Base-by-base conservation (phyloP, 2,113 vertebrate genomes). In the Lampris incognitus region DNA sequence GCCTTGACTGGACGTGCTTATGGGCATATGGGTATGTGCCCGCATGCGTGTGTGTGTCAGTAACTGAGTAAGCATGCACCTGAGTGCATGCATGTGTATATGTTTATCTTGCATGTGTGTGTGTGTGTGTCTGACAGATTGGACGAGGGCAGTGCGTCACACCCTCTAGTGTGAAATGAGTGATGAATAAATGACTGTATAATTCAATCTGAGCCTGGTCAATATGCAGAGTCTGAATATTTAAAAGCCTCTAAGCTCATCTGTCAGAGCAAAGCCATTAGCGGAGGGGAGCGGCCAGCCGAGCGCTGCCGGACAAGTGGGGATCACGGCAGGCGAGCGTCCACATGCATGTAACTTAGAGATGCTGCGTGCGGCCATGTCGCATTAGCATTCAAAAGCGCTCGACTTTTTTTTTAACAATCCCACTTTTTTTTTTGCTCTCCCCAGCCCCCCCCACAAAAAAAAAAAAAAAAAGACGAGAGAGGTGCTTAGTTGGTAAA, bases 111-210 rank as follows among this genome's bases (percentile, higher is more conserved):
- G 6, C 39, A 6, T 39, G 37, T 59, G 57, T 59, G 36, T 59
- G 39, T 84, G 75, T 83, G 83, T 50, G 69, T 78, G 82, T 84
- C 83, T 85, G 85, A 79, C 82, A 89, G 78, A 81, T 81, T 82
- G 80, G 69, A 81, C 61, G 41, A 90, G 86, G 85, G 79, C 77
- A 88, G 77, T 74, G 73, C 73, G 69, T 90, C 82, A 85, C 83
- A 85, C 80, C 76, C 85, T 87, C 85, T 85, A n/a, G 80, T 89
- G 83, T 88, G 88, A 89, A 89, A 85, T 82, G 81, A 87, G 76
- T 79, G 86, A 86, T 91, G 85, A 91, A 92, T 90, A 89, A 90
- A 91, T 86, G 76, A 90, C 82, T 90, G 83, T 83, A 77, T 86
- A 87, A 89, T 88, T 88, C 87, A 90, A 79, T 82, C 67, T 67